Evolutionary conservation across 2,113 vertebrate genomes (phyloP), one percentile per base, ranked within the genome.

Genomic region (Xenopus borealis): DNA sequence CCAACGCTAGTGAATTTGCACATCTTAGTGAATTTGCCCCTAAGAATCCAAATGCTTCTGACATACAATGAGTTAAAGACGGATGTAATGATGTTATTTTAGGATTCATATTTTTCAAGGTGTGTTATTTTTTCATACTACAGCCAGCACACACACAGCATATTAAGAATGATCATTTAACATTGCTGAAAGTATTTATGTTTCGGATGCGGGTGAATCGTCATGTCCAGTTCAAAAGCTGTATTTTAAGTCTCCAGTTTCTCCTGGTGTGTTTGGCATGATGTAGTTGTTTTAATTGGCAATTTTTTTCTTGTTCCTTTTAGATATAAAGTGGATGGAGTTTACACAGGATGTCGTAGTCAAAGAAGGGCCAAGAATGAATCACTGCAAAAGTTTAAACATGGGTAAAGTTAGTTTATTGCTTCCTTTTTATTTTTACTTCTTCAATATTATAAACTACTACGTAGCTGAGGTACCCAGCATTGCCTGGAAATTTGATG

Each of bases 291-390:
- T 76, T 76, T 76, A 47, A 76, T 69, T 69, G 58, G 66, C 66
- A 64, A 76, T 53, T 69, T n/a, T 14, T 69, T 27, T 68, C 66
- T 76, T 76, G 66, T 76, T 76, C 58, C 45, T 83, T 71, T 81
- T 82, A 91, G 92, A 93, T 69, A 83, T 79, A 12, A 92, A 93
- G 81, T 91, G 89, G 90, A 83, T 83, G 50, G 90, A 93, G 63
- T 86, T 92, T 80, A 91, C 91, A 0, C 85, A 88, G 71, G 89
- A 92, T 7, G 80, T 90, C 83, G 69, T 90, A 85, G 80, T 88
- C 12, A 88, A 87, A 4, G 88, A 91, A 45, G 84, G 81, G 77
- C 68, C 83, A 14, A 79, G 79, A 33, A 84, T 86, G 16, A 18
- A 78, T 12, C 87, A 91, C 67, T 94, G 92, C 78, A 86, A 83